Base-by-base conservation (phyloP, 2,797 vertebrate species). In the Microchirus variegatus region DNA sequence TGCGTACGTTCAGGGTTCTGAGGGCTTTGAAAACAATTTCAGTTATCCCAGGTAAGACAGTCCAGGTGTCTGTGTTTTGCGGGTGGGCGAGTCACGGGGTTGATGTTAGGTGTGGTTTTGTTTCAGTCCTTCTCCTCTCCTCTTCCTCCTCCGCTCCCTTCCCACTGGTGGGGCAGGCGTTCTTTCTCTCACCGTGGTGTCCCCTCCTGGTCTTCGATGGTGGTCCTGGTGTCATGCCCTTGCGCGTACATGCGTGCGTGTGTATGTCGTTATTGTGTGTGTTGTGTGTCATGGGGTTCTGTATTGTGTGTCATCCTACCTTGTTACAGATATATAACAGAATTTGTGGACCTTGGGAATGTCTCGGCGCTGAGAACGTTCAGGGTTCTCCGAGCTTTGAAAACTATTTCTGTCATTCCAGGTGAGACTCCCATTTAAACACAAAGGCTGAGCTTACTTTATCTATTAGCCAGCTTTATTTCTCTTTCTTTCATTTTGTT, bases 381-480 rank as follows among this genome's bases (percentile, higher is more conserved):
- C 96, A 98, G 98, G 95, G 98, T 99, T 97, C 96, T 99, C 94
- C 96, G 98, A 97, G 98, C 98, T 93, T 95, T 99, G 95, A 99
- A 99, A 98, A 99, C 98, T 92, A 97, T 99, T 95, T 97, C 98
- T 96, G 98, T 99, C 90, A 99, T 99, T 96, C 98, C 98, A 99
- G 97, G 97, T 99, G 96, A 99, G 98, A 96, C 91, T 87, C 92
- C 85, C 88, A 84, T 92, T 95, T 94, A 92, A 90, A 93, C 94
- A 88, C 91, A 89, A 89, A 94, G 91, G 92, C 93, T 92, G 93
- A 91, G 86, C 83, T 89, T 80, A 85, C 77, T 77, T 73, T 73
- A 77, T 73, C 84, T 70, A 62, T 81, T 67, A 74, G 72, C 70
- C 64, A 54, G 82, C 71, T 87, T 56, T 72, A 80, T 81, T 77